A percentile compares a stretch with the other conserved stretches of the same genome.
Evolutionary conservation across 2,797 vertebrate species (phyloP).

Genomic region (Tokudaia tokunoshimensis): DNA sequence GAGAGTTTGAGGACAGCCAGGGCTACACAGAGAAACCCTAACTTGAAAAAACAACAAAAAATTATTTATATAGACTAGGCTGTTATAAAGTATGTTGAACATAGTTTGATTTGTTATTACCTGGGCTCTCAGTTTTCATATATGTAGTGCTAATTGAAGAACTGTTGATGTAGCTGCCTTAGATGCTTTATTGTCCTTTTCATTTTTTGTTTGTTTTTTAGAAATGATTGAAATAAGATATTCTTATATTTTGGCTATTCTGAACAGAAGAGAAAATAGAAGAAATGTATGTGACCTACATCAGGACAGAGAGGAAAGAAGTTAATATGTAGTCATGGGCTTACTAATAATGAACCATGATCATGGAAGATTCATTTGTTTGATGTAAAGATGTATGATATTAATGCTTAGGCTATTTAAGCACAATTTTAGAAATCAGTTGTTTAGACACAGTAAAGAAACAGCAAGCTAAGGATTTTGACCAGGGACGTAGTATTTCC

Average conservation of each 20-base stretch:
- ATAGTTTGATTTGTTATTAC: constrained; percentile 16
- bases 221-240: constrained; percentile 27
- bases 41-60: not conserved
- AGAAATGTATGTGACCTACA: constrained; percentile 34
- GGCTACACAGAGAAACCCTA: not conserved
- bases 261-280: constrained; percentile 40
- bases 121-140: not conserved
- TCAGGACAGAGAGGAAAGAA: constrained; percentile 13
- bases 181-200: not conserved
- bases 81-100: constrained; percentile 6
- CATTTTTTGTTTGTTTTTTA: not conserved
- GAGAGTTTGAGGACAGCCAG: not conserved
- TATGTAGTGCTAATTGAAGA: constrained; percentile 28
- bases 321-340: not conserved
- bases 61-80: not conserved
- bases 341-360: not conserved
- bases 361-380: not conserved
- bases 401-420: constrained; percentile 23
- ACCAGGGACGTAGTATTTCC: not conserved
- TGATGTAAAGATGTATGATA: constrained; percentile 25
- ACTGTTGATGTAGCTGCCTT: not conserved
- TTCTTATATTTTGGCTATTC: constrained; percentile 41
- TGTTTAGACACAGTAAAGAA: constrained; percentile 11
- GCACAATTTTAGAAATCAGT: constrained; percentile 9
- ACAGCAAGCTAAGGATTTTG: constrained; percentile 6